Base-by-base conservation (phyloP, 2,113 vertebrate species). In the Neolamprologus variostigma region DNA sequence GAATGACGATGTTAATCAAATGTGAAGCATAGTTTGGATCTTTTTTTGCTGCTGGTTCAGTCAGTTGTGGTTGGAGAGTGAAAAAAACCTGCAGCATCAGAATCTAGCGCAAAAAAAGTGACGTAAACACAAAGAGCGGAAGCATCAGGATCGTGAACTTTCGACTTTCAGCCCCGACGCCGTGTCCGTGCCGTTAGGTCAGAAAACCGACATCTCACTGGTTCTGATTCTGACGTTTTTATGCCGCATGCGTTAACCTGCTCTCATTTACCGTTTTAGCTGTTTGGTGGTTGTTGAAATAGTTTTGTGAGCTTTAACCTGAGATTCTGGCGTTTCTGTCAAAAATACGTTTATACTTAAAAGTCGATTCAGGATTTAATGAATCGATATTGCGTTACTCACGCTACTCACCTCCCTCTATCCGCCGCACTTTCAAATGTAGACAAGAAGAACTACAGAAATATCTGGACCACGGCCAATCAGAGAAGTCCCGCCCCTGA, bases 71-170 rank as follows among this genome's bases (percentile, higher is more conserved):
- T 17, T 31, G 26, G 57, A 31, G 26, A 31, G 57, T 31, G 7
- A 57, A 31, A 59, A 59, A 59, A 31, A 1, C 57, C 57, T 1
- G 26, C 57, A 59, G 57, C 26, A 59, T 59, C 57, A 59, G 26
- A 59, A 59, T 59, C 57, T 31, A 31, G 57, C 26, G 8, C 8
- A 31, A 31, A 17, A 23, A 59, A 4, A 9, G 8, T 8, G 57
- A 59, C 0, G 2, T 59, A 59, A 31, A 61, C 26, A 31, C 1
- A 4, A 59, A 31, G 55, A 59, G 0, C 57, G 2, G 8, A 33
- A 3, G 33, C 33, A 33, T 33, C 3, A 33, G 33, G 33, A 8
- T 33, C 33, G 33, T 33, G 8, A 33, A 33, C 57, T 61, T 61
- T 61, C 9, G 1, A 61, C 57, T 61, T 61, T 61, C 28, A 61